Evolutionary conservation across 2,113 vertebrate species (phyloP).

Genomic region (Poecilia latipinna): DNA sequence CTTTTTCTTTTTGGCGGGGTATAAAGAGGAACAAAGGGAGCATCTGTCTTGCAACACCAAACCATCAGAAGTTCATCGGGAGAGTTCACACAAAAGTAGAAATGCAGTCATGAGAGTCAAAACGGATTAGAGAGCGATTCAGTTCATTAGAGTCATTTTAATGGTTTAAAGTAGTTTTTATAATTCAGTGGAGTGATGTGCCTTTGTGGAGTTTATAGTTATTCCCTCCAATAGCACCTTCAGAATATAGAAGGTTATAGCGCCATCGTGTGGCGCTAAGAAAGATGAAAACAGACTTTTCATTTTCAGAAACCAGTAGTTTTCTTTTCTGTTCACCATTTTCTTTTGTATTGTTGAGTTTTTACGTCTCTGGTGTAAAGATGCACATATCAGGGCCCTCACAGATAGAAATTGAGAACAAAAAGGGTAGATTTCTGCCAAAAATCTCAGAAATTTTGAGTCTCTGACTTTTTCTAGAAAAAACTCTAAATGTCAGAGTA

Average conservation of each 20-base stretch:
- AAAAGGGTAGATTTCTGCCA: too few species aligned
- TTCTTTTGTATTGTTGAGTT: not conserved
- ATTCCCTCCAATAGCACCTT: not conserved
- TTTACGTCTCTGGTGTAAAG: not conserved
- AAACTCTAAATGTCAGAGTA: too few species aligned
- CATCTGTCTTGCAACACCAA: not conserved
- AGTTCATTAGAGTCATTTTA: not conserved
- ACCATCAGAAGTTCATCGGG: not conserved
- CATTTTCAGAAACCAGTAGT: not conserved
- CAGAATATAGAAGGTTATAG: not conserved
- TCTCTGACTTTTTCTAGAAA: too few species aligned
- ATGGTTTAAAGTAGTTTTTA: too few species aligned
- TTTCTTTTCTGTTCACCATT: not conserved
- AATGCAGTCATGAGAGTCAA: too few species aligned
- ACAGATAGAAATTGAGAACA: too few species aligned
- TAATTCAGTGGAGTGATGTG: too few species aligned
- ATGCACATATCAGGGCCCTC: too few species aligned
- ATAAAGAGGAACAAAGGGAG: not conserved
- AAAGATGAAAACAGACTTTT: too few species aligned
- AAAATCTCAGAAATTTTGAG: too few species aligned
- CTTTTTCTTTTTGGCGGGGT: not conserved
- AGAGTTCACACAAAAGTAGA: not conserved
- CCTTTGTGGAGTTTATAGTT: not conserved
- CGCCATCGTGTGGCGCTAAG: not conserved
- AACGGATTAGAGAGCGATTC: not conserved